phyloP scores from a whole-genome alignment of 2,797 vertebrate species.

The Hydrolagus colliei region DNA sequence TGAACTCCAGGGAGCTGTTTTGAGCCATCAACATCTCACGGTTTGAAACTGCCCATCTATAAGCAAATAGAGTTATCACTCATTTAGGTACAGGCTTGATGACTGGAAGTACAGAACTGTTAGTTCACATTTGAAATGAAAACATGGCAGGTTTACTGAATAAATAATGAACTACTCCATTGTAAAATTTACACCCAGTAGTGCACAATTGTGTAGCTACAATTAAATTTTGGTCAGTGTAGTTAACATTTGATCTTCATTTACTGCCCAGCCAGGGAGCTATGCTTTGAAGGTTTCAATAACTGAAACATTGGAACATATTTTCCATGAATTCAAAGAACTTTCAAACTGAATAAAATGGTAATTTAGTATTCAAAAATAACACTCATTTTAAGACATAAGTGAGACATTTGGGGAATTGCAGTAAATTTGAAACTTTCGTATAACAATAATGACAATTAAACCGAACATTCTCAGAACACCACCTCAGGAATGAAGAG shows the following conservation, averaged over 20 bases:
- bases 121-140: background rate
- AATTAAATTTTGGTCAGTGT: no score
- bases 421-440: background rate
- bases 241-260: no score
- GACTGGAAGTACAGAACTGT: background rate
- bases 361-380: background rate
- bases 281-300: no score
- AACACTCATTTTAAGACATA: background rate
- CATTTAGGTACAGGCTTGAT: background rate
- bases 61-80: conserved; percentile 34
- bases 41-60: conserved; percentile 72
- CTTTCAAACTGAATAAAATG: conserved; percentile 1
- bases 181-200: no score
- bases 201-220: no score
- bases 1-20: conserved; percentile 72
- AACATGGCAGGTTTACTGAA: no score
- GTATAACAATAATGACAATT: background rate
- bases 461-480: background rate
- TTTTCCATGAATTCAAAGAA: background rate
- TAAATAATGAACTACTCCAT: no score
- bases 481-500: background rate
- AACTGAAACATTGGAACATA: background rate
- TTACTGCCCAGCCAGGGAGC: no score
- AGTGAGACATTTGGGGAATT: background rate
- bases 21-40: conserved; percentile 75